Conservation (phyloP, 2,888 invertebrate species). For the Dusona sp. region DNA sequence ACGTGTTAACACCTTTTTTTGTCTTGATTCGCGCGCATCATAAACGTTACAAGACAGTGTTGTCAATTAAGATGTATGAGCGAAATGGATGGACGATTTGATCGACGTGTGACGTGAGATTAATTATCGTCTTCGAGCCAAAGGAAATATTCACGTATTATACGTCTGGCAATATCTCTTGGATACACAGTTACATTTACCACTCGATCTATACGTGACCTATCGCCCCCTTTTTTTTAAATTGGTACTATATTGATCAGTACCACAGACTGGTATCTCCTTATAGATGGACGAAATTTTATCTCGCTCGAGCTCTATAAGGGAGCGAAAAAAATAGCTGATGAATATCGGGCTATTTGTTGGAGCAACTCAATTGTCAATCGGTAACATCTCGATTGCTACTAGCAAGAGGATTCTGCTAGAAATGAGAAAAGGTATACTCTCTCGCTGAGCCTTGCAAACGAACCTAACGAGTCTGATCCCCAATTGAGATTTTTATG, state of each 20-base stretch:
- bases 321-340: slow-evolving; percentile 8
- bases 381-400: slow-evolving; percentile 2
- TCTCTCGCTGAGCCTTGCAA: neutral
- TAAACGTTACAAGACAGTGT: slow-evolving; percentile 32
- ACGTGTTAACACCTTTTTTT: slow-evolving; percentile 8
- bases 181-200: neutral
- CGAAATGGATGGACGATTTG: neutral
- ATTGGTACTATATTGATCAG: neutral
- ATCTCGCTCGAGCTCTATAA: neutral
- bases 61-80: slow-evolving; percentile 40
- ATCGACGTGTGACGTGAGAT: slow-evolving; percentile 32
- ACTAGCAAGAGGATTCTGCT: neutral
- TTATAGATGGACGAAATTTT: slow-evolving; percentile 8
- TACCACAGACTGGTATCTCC: no score
- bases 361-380: slow-evolving; percentile 7
- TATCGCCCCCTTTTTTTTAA: neutral
- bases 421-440: neutral
- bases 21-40: slow-evolving; percentile 20
- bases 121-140: slow-evolving; percentile 10
- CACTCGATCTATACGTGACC: neutral
- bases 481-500: neutral
- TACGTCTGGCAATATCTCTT: slow-evolving; percentile 4
- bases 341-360: slow-evolving; percentile 10
- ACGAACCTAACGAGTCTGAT: neutral
- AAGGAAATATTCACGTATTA: neutral